Evolutionary conservation across 2,113 vertebrate genomes (phyloP).

Genomic region (Dicrurus megarhynchus): DNA sequence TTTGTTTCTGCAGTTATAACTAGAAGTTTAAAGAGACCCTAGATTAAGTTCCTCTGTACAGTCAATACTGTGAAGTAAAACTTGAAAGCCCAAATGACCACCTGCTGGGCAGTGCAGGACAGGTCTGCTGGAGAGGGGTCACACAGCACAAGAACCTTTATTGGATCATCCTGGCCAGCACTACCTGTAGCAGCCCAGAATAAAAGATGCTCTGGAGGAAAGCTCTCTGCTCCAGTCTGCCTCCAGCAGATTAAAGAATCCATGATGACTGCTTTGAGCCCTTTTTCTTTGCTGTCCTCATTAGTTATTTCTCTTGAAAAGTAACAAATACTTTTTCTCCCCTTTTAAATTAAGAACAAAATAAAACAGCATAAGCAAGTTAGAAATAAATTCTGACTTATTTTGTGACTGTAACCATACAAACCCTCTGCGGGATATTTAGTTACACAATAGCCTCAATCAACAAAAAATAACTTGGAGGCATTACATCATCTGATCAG

Average conservation of each 20-base stretch:
- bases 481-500: constrained; percentile 22
- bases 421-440: background rate
- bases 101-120: background rate
- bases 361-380: background rate
- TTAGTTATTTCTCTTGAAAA: background rate
- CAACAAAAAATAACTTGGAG: constrained; percentile 17
- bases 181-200: background rate
- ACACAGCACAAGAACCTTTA: background rate
- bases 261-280: background rate
- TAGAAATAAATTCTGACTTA: background rate
- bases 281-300: background rate
- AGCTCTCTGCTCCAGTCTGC: background rate
- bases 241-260: background rate
- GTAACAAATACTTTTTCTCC: background rate
- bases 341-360: background rate
- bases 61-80: background rate
- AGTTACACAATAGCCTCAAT: constrained; percentile 41
- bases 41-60: background rate
- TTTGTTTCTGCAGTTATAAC: background rate
- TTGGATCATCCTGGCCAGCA: background rate
- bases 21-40: background rate
- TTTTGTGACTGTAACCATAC: background rate
- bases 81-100: background rate
- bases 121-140: background rate
- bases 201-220: background rate